Conservation (phyloP, 2,113 vertebrate genomes). For the Garra rufa region DNA sequence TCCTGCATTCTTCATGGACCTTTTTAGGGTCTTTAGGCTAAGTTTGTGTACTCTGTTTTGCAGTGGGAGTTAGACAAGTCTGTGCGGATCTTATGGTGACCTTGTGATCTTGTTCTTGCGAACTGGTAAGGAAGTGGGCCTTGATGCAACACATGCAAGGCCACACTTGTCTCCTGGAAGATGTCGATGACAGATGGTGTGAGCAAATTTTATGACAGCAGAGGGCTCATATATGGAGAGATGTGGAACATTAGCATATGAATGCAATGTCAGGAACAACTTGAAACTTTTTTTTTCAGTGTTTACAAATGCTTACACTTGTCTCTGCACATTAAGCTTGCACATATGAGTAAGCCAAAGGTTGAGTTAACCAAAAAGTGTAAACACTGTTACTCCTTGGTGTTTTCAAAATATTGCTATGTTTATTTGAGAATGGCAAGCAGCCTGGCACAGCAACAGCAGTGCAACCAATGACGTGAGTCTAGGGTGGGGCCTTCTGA, state of each 20-base stretch:
- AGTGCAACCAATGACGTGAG: background rate
- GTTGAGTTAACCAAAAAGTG: background rate
- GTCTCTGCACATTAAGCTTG: background rate
- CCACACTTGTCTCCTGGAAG: constrained; percentile 52
- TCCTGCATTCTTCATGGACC: background rate
- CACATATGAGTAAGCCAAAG: background rate
- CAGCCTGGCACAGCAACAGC: background rate
- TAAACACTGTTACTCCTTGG: background rate
- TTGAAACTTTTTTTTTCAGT: background rate
- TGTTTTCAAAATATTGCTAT: background rate
- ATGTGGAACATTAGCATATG: constrained; percentile 18
- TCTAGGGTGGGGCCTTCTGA: background rate
- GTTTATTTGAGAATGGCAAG: background rate
- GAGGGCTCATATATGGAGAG: constrained; percentile 60
- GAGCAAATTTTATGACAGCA: constrained; percentile 64
- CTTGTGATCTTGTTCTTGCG: constrained; percentile 48
- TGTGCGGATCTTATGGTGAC: constrained; percentile 55
- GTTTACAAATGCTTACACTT: background rate
- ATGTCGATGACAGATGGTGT: constrained; percentile 62
- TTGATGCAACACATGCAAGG: constrained; percentile 51
- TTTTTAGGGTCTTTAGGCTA: background rate
- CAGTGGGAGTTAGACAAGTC: constrained; percentile 41
- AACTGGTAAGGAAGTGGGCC: constrained; percentile 31
- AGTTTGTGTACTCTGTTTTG: background rate
- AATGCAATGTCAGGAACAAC: background rate